Percentiles rank a stretch among this genome's conserved stretches.
Conservation (phyloP, 2,113 vertebrate genomes). For the Octodon degus region DNA sequence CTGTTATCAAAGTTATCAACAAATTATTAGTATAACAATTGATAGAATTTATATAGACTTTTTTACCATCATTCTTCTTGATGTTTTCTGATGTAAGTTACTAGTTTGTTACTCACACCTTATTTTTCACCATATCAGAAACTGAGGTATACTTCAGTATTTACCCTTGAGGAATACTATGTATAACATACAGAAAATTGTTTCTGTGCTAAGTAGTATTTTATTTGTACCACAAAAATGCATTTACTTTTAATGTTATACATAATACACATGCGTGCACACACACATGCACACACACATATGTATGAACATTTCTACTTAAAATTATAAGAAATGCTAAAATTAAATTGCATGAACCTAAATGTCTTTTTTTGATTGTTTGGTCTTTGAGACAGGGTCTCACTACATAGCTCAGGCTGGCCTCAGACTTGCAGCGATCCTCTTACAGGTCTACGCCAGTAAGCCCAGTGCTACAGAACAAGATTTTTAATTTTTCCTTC, state of each 20-base stretch:
- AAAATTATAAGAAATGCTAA: background rate
- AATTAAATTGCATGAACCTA: background rate
- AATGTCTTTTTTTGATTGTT: background rate
- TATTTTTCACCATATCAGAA: background rate
- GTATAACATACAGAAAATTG: background rate
- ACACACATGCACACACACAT: too few species aligned
- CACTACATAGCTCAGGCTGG: background rate
- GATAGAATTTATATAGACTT: background rate
- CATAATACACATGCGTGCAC: too few species aligned
- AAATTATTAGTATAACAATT: background rate
- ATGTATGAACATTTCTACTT: background rate
- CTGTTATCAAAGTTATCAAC: background rate
- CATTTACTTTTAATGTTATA: background rate
- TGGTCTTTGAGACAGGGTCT: background rate
- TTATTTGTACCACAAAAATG: background rate
- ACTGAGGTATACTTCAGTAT: background rate
- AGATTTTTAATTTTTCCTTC: background rate
- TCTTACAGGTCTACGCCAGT: background rate
- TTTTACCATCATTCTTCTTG: background rate
- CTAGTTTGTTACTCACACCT: background rate
- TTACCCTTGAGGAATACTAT: background rate
- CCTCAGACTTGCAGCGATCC: background rate
- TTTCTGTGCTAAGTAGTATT: background rate
- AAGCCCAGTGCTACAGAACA: background rate
- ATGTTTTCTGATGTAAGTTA: background rate